Conservation (phyloP, 2,888 invertebrate genomes). For the Drosophila prostipennis region DNA sequence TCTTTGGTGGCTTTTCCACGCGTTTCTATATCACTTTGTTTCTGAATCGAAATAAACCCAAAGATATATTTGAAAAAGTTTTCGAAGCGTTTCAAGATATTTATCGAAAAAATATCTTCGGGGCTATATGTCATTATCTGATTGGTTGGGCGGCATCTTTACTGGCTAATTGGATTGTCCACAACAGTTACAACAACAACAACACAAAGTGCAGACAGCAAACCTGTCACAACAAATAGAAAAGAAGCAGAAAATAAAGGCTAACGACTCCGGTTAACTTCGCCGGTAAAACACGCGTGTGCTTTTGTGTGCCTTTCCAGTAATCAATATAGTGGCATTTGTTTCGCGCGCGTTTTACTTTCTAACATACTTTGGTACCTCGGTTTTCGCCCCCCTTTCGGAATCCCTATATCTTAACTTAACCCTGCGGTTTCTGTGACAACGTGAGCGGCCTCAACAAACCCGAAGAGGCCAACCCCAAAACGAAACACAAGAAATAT, state of each 20-base stretch:
- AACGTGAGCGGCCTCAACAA: conserved; percentile 62
- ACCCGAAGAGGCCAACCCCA: conserved; percentile 17
- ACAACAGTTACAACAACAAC: conserved; percentile 35
- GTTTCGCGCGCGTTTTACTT: conserved; percentile 60
- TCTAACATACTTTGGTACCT: conserved; percentile 38
- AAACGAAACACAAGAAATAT: conserved; percentile 21
- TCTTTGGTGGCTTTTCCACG: conserved; percentile 36
- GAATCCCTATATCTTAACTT: conserved; percentile 4
- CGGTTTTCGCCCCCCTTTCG: conserved; percentile 15
- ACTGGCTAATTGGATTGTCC: conserved; percentile 75
- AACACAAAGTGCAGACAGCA: conserved; percentile 5
- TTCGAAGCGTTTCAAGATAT: conserved; percentile 12
- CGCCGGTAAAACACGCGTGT: conserved; percentile 29
- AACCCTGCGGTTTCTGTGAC: conserved; percentile 64
- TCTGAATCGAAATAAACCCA: conserved; percentile 5
- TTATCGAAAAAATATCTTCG: neutral
- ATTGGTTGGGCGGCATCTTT: conserved; percentile 41
- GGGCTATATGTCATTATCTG: conserved; percentile 21
- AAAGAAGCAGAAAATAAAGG: conserved; percentile 7
- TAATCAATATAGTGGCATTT: conserved; percentile 72
- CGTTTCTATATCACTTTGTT: conserved; percentile 16
- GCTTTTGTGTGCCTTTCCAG: conserved; percentile 22
- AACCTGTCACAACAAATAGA: conserved; percentile 60
- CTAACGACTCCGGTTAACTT: conserved; percentile 69
- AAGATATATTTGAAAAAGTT: conserved; percentile 12